Base-by-base conservation (phyloP, 2,797 vertebrate species). In the Acipenser transmontanus region DNA sequence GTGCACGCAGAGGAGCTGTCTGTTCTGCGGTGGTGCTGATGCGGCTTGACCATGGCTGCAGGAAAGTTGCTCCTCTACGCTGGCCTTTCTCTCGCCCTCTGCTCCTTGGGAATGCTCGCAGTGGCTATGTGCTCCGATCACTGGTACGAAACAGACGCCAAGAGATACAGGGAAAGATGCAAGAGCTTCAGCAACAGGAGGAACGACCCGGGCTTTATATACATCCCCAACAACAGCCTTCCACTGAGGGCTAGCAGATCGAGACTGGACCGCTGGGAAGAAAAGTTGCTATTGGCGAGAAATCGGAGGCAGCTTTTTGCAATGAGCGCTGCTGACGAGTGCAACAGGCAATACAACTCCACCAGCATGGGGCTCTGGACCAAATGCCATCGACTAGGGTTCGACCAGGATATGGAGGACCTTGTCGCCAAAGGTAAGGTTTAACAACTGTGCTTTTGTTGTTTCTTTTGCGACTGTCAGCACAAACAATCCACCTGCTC, bases 301-400 rank as follows among this genome's bases (percentile, higher is more conserved):
- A 95, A 91, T 76, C 89, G 95, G 78, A 89, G 95, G 85, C 96
- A 98, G 89, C 91, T 98, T 80, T 98, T 97, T 78, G 97, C 96
- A 73, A 94, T 97, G 93, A 98, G 95, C 65, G 92, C 95, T 6
- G 91, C 93, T 0, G 95, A 97, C 1, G 96, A 98, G 85, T 99
- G 97, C 88, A 93, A 90, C 89, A 85, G 95, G 77, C 94, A 93
- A 83, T 97, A 97, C 72, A 99, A 99, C 86, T 98, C 96, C 1
- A 98, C 95, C 81, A 98, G 96, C 85, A 97, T 95, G 93, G 97
- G 96, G 65, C 94, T 99, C 76, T 98, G 97, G 97, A 96, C 94
- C 84, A 96, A 90, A 76, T 99, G 97, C 77, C 94, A 94, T 76
- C 91, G 96, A 64, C 89, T 91, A 17, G 95, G 92, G 68, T 98